These are phyloP conservation scores for Papilio elwesi DNA, from an alignment of 2,888 invertebrate genomes.

Conservation along the genomic window DNA sequence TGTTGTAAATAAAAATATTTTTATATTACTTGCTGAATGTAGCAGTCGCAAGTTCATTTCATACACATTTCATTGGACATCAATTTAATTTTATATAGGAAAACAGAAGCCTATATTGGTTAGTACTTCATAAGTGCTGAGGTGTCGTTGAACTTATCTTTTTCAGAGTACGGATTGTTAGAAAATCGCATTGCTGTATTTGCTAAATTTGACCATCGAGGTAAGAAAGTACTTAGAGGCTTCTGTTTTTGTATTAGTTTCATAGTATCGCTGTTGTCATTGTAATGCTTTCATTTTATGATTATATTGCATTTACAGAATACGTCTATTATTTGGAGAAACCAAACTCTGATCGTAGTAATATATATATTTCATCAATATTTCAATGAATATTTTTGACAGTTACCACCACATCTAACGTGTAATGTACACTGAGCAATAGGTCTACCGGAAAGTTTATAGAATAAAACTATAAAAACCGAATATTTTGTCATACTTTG, in stretches of 20 bases:
- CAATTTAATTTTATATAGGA: constrained; percentile 19
- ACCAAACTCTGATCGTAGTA: background rate
- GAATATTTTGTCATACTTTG: too few species aligned
- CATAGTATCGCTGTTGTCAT: constrained; percentile 47
- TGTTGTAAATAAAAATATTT: constrained; percentile 18
- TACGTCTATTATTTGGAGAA: constrained; percentile 54
- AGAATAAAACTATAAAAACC: too few species aligned
- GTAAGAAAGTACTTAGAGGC: constrained; percentile 62
- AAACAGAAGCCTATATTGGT: constrained; percentile 37
- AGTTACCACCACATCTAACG: too few species aligned
- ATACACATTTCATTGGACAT: constrained; percentile 40
- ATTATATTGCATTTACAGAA: constrained; percentile 56
- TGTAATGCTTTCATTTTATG: constrained; percentile 46
- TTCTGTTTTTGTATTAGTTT: constrained; percentile 66
- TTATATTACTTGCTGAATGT: constrained; percentile 4
- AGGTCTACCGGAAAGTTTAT: too few species aligned
- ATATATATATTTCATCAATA: background rate
- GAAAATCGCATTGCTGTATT: constrained; percentile 79
- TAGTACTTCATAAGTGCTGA: background rate
- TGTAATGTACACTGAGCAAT: too few species aligned
- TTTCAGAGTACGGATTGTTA: constrained; percentile 77
- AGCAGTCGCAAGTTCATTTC: constrained; percentile 41
- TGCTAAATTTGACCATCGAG: constrained; percentile 59
- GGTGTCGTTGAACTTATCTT: constrained; percentile 44
- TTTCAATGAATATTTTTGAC: too few species aligned